phyloP scores from a whole-genome alignment of 1,140 invertebrate genomes.

The Armadillidium nasatum region DNA sequence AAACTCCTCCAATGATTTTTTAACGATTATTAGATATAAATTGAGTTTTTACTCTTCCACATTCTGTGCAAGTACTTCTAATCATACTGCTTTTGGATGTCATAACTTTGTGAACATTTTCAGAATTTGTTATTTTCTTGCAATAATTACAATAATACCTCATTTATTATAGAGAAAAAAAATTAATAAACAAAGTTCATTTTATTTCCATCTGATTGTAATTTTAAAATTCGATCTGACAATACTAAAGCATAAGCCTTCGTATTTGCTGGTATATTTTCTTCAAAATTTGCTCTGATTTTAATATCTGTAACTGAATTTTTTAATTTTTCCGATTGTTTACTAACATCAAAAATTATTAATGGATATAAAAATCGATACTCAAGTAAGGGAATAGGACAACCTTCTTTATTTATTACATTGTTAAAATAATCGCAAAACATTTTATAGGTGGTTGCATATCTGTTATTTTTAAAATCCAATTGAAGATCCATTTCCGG shows the following conservation, averaged over 20 bases:
- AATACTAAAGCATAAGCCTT: conserved; percentile 12
- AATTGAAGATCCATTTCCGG: neutral
- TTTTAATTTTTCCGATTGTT: conserved; percentile 14
- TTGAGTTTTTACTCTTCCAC: too few species aligned
- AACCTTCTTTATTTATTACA: neutral
- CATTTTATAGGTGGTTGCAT: neutral
- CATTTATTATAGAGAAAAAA: conserved; percentile 6
- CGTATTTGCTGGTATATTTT: conserved; percentile 12
- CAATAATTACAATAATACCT: neutral
- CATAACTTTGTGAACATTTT: too few species aligned
- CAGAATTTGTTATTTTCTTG: neutral
- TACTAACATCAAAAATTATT: conserved; percentile 16
- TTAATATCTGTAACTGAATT: conserved; percentile 19
- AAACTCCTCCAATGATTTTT: too few species aligned
- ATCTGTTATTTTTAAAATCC: conserved; percentile 8
- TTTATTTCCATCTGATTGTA: conserved; percentile 29
- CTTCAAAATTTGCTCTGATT: neutral
- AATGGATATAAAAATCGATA: conserved; percentile 12
- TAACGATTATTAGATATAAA: too few species aligned
- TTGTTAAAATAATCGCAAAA: neutral
- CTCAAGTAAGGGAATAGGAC: neutral
- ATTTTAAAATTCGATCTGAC: neutral
- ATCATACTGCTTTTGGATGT: neutral
- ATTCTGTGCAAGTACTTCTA: too few species aligned
- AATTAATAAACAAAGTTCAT: neutral